A percentile compares a stretch with the other conserved stretches of the same genome.
Conservation (phyloP, 2,797 vertebrate genomes). For the Amphiprion clarkii region DNA sequence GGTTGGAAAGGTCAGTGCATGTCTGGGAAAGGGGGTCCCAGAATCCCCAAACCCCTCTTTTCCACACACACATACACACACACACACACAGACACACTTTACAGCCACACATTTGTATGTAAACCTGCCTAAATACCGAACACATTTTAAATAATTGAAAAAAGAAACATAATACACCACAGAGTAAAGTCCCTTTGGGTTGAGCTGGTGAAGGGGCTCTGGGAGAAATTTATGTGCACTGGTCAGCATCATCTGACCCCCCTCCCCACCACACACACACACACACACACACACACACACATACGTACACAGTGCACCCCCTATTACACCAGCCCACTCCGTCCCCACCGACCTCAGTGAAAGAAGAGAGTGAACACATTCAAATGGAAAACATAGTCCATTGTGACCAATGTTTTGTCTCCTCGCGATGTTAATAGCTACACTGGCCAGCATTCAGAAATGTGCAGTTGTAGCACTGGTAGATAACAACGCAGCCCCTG, state of each 20-base stretch:
- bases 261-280: conserved; percentile 68
- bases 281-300: conserved; percentile 30
- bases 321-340: conserved; percentile 31
- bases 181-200: conserved; percentile 38
- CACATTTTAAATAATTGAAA: conserved; percentile 65
- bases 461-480: conserved; percentile 43
- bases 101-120: conserved; percentile 76
- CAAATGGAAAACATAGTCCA: conserved; percentile 80
- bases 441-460: conserved; percentile 64
- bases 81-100: conserved; percentile 14
- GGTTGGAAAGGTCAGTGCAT: conserved; percentile 97
- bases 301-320: conserved; percentile 66
- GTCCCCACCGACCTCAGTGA: conserved; percentile 53
- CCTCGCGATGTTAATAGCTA: conserved; percentile 78
- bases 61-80: conserved; percentile 25
- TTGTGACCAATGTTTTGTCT: conserved; percentile 79
- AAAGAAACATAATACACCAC: conserved; percentile 78
- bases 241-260: conserved; percentile 89
- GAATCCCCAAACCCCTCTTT: conserved; percentile 84
- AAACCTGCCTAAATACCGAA: conserved; percentile 89
- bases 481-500: conserved; percentile 42
- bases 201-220: conserved; percentile 53
- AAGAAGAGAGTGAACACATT: conserved; percentile 78
- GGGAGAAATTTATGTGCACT: conserved; percentile 83
- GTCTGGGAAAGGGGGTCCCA: conserved; percentile 97